Conservation (phyloP, 1,140 invertebrate genomes). For the Aphis craccivora region DNA sequence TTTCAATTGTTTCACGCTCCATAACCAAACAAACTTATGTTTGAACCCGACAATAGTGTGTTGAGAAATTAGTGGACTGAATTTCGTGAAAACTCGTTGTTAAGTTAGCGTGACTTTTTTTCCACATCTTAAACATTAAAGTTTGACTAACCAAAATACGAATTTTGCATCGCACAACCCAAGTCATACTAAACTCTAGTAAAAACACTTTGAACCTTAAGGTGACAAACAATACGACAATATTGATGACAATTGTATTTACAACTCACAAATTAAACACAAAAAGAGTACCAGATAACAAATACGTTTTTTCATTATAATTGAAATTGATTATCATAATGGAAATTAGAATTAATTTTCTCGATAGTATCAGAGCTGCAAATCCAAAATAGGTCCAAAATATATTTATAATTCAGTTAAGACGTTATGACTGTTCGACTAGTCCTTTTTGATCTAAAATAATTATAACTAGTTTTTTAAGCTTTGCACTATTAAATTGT, state of each 20-base stretch:
- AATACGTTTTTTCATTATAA: neutral
- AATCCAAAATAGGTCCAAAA: neutral
- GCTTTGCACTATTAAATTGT: neutral
- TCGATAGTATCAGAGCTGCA: no score
- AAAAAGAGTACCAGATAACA: neutral
- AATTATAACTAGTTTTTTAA: neutral
- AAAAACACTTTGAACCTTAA: conserved; percentile 25
- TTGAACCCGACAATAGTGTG: neutral
- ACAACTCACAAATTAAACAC: neutral
- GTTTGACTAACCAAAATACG: conserved; percentile 6
- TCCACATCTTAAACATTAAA: conserved; percentile 45
- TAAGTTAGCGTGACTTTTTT: conserved; percentile 33
- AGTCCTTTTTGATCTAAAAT: neutral
- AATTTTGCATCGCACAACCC: neutral
- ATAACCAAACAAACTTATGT: neutral
- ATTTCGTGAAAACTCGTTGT: conserved; percentile 17
- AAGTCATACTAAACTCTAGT: neutral
- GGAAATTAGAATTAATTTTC: no score
- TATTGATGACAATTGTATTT: conserved; percentile 34
- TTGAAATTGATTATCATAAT: neutral
- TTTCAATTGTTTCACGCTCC: conserved; percentile 28
- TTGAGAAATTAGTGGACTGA: neutral
- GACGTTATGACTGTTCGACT: neutral
- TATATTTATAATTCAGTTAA: neutral
- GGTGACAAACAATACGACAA: conserved; percentile 22